Evolutionary conservation across 2,888 invertebrate genomes (phyloP).

Genomic region (Mythimna loreyi): DNA sequence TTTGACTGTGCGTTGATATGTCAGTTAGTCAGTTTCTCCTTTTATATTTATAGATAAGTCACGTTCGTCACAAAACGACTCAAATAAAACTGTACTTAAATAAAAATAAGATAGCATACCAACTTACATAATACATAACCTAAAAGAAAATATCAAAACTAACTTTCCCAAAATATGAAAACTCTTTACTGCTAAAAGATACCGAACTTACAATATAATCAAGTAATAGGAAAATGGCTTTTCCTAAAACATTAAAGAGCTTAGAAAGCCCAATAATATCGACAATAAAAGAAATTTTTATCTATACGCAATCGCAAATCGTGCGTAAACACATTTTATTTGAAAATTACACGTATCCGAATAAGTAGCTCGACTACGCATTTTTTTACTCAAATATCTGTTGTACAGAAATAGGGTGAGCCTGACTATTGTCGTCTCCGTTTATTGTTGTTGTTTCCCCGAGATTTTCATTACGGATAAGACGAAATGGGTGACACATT

Average conservation of each 20-base stretch:
- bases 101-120: background rate
- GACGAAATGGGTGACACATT: conserved; percentile 23
- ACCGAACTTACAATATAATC: background rate
- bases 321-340: conserved; percentile 41
- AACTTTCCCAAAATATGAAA: background rate
- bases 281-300: conserved; percentile 29
- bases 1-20: too few relatives aligned
- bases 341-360: conserved; percentile 32
- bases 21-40: too few relatives aligned
- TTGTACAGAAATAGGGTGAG: conserved; percentile 29
- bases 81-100: background rate
- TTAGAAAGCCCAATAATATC: conserved; percentile 19
- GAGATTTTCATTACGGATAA: conserved; percentile 49
- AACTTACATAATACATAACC: too few relatives aligned
- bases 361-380: conserved; percentile 20
- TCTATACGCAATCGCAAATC: conserved; percentile 22
- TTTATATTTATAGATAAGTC: background rate
- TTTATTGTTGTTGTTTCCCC: conserved; percentile 42
- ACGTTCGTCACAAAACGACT: background rate
- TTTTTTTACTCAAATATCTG: conserved; percentile 44
- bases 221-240: conserved; percentile 7
- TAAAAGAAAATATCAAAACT: background rate
- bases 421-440: conserved; percentile 23
- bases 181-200: conserved; percentile 9
- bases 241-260: conserved; percentile 1